A percentile compares a stretch with the other conserved stretches of the same genome.
Conservation (phyloP, 2,113 vertebrate genomes). For the Chunga burmeisteri region DNA sequence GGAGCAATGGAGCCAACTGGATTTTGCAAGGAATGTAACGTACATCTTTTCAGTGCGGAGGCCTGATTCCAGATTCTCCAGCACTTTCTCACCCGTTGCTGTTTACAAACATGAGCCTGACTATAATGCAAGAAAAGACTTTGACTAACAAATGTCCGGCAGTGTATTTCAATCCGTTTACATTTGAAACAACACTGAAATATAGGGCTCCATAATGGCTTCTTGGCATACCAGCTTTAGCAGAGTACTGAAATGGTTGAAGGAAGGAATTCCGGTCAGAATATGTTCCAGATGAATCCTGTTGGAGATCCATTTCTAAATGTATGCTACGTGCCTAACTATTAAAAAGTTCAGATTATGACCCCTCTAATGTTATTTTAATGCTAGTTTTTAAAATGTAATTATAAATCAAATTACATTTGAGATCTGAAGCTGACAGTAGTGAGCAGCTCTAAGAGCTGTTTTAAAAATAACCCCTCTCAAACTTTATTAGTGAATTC, state of each 20-base stretch:
- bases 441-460: conserved; percentile 68
- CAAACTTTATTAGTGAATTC: conserved; percentile 71
- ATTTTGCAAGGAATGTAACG: neutral
- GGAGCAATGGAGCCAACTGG: neutral
- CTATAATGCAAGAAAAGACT: neutral
- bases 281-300: conserved; percentile 45
- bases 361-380: conserved; percentile 74
- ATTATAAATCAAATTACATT: conserved; percentile 80
- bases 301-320: conserved; percentile 44
- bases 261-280: neutral
- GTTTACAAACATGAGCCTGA: neutral
- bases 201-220: neutral
- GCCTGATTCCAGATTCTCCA: neutral
- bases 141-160: neutral
- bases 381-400: conserved; percentile 78
- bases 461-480: conserved; percentile 75
- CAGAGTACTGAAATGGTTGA: neutral
- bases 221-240: neutral
- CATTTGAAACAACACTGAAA: neutral
- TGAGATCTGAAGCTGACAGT: conserved; percentile 70
- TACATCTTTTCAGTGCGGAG: neutral
- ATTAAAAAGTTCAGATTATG: conserved; percentile 69
- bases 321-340: conserved; percentile 37
- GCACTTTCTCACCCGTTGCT: neutral
- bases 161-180: neutral